Percentiles rank a stretch among this genome's conserved stretches.
Conservation (phyloP, 2,888 invertebrate species). For the Dryocosmus kuriphilus region DNA sequence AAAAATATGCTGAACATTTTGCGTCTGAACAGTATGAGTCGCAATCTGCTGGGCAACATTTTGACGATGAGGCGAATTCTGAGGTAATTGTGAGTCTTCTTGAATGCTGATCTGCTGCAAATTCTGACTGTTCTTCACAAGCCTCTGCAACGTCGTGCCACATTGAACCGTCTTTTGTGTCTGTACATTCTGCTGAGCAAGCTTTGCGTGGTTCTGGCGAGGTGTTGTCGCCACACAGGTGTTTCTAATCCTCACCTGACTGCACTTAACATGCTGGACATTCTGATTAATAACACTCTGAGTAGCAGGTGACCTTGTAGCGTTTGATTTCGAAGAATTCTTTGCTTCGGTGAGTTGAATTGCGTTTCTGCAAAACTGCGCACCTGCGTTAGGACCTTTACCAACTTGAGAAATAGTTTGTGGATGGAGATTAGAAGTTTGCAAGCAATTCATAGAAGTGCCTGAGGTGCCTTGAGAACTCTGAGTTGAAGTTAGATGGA, state of each 20-base stretch:
- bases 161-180: conserved; percentile 56
- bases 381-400: background rate
- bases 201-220: conserved; percentile 57
- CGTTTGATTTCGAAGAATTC: background rate
- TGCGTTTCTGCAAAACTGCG: conserved; percentile 22
- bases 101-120: conserved; percentile 63
- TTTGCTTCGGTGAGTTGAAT: conserved; percentile 3
- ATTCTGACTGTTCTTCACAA: conserved; percentile 66
- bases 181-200: conserved; percentile 54
- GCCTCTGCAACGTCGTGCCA: conserved; percentile 61
- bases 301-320: background rate
- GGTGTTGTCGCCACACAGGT: conserved; percentile 50
- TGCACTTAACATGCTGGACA: conserved; percentile 58
- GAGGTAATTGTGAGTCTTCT: conserved; percentile 64
- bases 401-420: background rate
- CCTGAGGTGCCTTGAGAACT: background rate
- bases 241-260: conserved; percentile 52
- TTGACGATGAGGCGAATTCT: conserved; percentile 66
- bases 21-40: conserved; percentile 70
- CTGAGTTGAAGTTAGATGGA: conserved; percentile 52
- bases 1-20: conserved; percentile 72
- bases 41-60: conserved; percentile 71
- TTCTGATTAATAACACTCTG: conserved; percentile 44
- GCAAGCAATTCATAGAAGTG: conserved; percentile 26
- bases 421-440: conserved; percentile 47